Conservation (phyloP, 2,888 invertebrate genomes). For the Tipula lateralis region DNA sequence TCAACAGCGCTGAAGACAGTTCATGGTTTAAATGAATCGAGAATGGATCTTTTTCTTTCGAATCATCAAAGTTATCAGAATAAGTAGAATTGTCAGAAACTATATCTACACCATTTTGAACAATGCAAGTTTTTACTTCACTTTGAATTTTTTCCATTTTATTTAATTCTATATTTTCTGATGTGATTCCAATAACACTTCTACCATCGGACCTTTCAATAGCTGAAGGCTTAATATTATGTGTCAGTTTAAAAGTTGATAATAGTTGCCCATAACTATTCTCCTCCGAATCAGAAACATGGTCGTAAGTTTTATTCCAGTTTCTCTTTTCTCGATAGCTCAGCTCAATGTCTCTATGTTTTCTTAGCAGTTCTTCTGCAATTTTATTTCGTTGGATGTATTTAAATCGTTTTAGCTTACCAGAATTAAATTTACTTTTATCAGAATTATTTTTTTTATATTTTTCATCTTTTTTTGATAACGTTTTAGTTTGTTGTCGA, state of each 20-base stretch:
- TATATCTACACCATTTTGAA: neutral
- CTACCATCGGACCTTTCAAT: constrained; percentile 46
- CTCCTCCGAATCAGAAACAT: constrained; percentile 43
- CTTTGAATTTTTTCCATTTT: neutral
- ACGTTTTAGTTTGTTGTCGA: no score
- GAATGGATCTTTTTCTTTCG: constrained; percentile 55
- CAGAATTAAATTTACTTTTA: neutral
- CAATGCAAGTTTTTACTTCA: neutral
- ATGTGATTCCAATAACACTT: constrained; percentile 33
- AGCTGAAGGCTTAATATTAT: constrained; percentile 38
- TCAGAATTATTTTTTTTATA: neutral
- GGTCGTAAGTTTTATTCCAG: neutral
- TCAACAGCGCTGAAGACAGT: constrained; percentile 58
- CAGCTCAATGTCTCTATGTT: constrained; percentile 38
- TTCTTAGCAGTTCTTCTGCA: constrained; percentile 41
- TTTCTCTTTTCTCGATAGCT: constrained; percentile 33
- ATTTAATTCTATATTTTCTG: neutral
- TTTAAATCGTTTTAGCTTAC: constrained; percentile 39
- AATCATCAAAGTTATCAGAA: constrained; percentile 27
- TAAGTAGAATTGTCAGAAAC: constrained; percentile 30
- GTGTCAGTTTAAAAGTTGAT: constrained; percentile 48
- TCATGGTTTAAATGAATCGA: constrained; percentile 64
- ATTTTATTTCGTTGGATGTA: constrained; percentile 43
- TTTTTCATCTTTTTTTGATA: neutral
- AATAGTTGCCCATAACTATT: constrained; percentile 54